Conservation (phyloP, 2,797 vertebrate genomes). For the Tiaroga cobitis region DNA sequence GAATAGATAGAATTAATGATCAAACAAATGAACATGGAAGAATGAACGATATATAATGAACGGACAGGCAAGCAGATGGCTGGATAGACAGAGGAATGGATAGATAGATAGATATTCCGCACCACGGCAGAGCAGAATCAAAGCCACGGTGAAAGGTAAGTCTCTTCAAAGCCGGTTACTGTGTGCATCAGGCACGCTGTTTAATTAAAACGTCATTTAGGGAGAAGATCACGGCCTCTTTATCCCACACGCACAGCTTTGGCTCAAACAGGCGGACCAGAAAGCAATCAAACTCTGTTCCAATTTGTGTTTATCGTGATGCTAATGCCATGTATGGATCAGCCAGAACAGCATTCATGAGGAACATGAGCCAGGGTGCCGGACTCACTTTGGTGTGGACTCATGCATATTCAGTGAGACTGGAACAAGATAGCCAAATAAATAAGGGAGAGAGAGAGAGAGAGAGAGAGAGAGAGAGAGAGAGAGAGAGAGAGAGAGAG, state of each 20-base stretch:
- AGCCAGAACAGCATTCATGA: conserved; percentile 21
- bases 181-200: conserved; percentile 46
- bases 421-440: conserved; percentile 46
- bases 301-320: conserved; percentile 41
- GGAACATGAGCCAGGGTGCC: conserved; percentile 22
- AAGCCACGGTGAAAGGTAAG: conserved; percentile 49
- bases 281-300: conserved; percentile 43
- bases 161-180: conserved; percentile 61
- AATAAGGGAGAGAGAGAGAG: conserved; percentile 8
- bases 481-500: no score
- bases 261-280: conserved; percentile 32
- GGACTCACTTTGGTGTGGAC: conserved; percentile 7
- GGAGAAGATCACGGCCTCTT: conserved; percentile 45
- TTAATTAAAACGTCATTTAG: conserved; percentile 65
- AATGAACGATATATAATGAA: background rate
- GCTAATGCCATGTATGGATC: conserved; percentile 33
- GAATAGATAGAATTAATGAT: background rate
- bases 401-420: conserved; percentile 47
- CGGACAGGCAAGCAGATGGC: background rate
- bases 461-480: background rate
- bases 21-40: background rate
- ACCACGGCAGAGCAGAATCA: conserved; percentile 28
- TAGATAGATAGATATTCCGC: background rate
- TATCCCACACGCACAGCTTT: conserved; percentile 36
- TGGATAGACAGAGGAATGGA: no score